These are phyloP conservation scores for Cantharis rufa DNA, from an alignment of 2,888 invertebrate genomes.

Conservation along the genomic window DNA sequence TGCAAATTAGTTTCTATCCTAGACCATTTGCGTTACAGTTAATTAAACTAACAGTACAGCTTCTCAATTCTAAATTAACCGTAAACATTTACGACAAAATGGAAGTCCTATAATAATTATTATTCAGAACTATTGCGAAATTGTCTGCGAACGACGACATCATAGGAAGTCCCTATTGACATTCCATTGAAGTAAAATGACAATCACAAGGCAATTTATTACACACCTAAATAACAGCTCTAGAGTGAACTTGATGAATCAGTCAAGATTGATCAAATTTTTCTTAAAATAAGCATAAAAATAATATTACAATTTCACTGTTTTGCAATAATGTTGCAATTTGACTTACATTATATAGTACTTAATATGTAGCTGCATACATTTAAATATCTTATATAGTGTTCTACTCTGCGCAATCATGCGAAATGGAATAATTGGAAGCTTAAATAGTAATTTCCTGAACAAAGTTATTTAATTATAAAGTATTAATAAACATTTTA, in stretches of 20 bases:
- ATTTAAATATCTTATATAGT: neutral
- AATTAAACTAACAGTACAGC: constrained; percentile 26
- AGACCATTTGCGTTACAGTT: constrained; percentile 23
- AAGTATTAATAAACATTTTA: neutral
- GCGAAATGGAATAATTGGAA: neutral
- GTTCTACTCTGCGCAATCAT: neutral
- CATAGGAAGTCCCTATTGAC: constrained; percentile 39
- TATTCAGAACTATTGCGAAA: constrained; percentile 34
- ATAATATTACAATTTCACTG: neutral
- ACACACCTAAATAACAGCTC: constrained; percentile 38
- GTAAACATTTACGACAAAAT: constrained; percentile 31
- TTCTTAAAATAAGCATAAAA: neutral
- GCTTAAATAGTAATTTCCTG: neutral
- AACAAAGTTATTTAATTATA: neutral
- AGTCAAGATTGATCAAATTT: neutral
- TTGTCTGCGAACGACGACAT: constrained; percentile 29
- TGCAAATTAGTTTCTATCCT: constrained; percentile 23
- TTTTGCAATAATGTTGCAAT: neutral
- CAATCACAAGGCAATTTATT: constrained; percentile 40
- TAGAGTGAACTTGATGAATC: neutral
- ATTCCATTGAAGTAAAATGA: constrained; percentile 37
- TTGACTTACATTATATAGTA: no score
- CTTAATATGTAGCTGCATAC: no score
- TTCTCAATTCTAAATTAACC: constrained; percentile 26
- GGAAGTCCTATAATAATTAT: constrained; percentile 12